Evolutionary conservation across 2,113 vertebrate genomes (phyloP), one percentile per base, ranked within the genome.

Genomic region (Sarotherodon lohbergeri): DNA sequence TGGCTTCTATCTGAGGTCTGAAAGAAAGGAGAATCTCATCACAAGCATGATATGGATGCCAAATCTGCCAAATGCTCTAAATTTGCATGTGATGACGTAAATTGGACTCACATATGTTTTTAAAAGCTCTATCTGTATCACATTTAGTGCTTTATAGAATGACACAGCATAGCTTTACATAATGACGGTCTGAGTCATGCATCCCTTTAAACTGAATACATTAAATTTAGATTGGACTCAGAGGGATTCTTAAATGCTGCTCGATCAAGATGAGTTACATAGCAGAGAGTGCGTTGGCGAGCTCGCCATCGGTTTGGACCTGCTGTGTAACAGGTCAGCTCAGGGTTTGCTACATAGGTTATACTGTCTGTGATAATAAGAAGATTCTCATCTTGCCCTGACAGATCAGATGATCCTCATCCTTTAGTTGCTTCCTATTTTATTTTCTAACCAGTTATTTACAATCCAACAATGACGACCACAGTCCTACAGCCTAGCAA

Each of bases 271-370:
- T 13, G 59, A n/a, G 63, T 46, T 46, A 13, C 8, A 52, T 52
- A 19, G 17, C 48, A 19, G 7, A 41, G 36, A 22, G 10, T 39
- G 61, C 1, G 2, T 66, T 39, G 61, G 19, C 32, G 39, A 39
- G 61, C 29, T 52, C 14, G 71, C 19, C 57, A 41, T 68, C 79
- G 55, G 46, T 4, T 41, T 76, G 1, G 82, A 73, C 22, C 71
- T 29, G 83, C 76, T 50, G 86, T 88, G 83, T 22, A 76, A 52
- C 86, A 63, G 82, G 48, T 76, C 76, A 78, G 83, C 84, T 71
- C 86, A 82, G 50, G 50, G 5, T 27, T 0, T 82, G 19, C 13
- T 71, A 88, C 83, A 80, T 88, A 89, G 88, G 86, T 88, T 84
- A 87, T 11, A 46, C 46, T 52, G 68, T 80, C 57, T 71, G 22